Conservation (phyloP, 2,113 vertebrate species). For the Xenopus borealis region DNA sequence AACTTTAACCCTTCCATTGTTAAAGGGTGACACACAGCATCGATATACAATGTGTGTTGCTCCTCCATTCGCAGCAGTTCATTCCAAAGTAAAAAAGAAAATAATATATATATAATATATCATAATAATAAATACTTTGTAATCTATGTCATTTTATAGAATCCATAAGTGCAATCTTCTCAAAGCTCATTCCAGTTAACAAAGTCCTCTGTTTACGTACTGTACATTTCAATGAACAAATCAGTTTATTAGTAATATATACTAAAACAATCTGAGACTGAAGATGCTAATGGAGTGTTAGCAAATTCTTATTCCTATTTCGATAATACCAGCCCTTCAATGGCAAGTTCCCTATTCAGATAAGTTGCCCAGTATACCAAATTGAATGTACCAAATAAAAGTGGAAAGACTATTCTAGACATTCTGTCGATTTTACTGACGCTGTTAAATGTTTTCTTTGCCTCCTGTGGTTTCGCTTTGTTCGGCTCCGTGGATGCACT, state of each 20-base stretch:
- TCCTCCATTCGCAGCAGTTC: background rate
- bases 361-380: constrained; percentile 98
- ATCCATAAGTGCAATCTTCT: constrained; percentile 59
- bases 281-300: constrained; percentile 58
- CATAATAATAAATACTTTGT: constrained; percentile 21
- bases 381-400: constrained; percentile 94
- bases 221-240: constrained; percentile 73
- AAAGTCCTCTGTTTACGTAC: constrained; percentile 52
- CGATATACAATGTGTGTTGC: background rate
- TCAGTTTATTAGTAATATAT: constrained; percentile 91
- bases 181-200: constrained; percentile 45
- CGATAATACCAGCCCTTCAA: constrained; percentile 87
- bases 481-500: constrained; percentile 76
- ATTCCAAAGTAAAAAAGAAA: background rate
- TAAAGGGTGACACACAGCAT: background rate
- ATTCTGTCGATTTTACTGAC: constrained; percentile 99
- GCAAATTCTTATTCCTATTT: constrained; percentile 62
- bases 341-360: constrained; percentile 91
- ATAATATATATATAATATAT: background rate
- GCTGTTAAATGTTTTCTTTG: constrained; percentile 98
- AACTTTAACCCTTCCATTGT: background rate
- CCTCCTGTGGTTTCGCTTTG: constrained; percentile 83
- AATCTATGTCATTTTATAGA: constrained; percentile 56
- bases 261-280: constrained; percentile 74
- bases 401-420: constrained; percentile 96